Evolutionary conservation across 2,113 vertebrate species (phyloP), one percentile per base, ranked within the genome.

Genomic region (Arizona elegans): DNA sequence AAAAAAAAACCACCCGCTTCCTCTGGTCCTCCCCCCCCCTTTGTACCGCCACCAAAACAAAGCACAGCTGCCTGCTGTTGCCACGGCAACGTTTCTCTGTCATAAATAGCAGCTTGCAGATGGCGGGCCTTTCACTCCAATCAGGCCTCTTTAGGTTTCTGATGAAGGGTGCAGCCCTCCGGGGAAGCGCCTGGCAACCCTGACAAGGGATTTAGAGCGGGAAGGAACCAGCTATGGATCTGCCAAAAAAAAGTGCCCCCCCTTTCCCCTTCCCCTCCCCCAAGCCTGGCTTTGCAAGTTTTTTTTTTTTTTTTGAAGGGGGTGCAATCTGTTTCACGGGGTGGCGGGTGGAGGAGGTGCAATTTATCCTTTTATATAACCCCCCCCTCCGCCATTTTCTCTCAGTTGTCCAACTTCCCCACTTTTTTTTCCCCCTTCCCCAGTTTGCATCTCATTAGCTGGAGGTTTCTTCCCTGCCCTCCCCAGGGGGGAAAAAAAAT

Each of bases 361-460:
- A 43, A 9, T 17, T 8, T 53, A 24, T 29, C 52, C 85, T 87
- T 15, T 50, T 43, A n/a, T 47, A 8, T 11, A 47, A 3, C 8
- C 2, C 13, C 10, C 52, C 12, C 23, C 8, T 19, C 13, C 3
- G 21, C 8, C 52, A n/a, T 5, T 13, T 19, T 88, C 26, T 55
- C 87, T 33, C 52, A 17, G 26, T 88, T 33, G 13, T 29, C 50
- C 17, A 4, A 15, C 87, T 88, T 55, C 21, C n/a, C 52, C 26
- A 0, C 50, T 8, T 58, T 23, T 55, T 52, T 86, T 2, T 62
- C 0, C 29, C 58, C 19, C 21, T 58, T 33, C 26, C 33, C 21
- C 17, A 62, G 50, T 94, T 81, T 94, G 43, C 38, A 92, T 94
- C 93, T 90, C n/a, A 0, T 96, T 95, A 91, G 59, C n/a, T 70